These are phyloP conservation scores for Podocnemis expansa DNA, from an alignment of 2,113 vertebrate genomes.

Conservation along the genomic window DNA sequence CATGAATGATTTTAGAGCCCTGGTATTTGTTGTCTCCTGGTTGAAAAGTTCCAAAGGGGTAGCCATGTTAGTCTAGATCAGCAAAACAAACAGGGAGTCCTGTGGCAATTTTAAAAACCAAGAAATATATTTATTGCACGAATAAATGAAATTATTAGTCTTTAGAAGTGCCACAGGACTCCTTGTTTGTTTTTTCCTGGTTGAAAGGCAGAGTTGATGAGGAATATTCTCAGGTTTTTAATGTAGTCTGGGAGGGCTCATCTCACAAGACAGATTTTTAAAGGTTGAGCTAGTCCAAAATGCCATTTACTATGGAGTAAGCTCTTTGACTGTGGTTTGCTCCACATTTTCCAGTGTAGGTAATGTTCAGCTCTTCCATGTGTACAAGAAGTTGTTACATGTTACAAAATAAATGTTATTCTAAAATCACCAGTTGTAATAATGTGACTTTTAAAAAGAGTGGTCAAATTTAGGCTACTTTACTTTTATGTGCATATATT, in stretches of 20 bases:
- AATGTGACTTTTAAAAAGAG: too few species aligned
- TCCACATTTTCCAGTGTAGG: neutral
- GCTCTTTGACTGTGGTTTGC: neutral
- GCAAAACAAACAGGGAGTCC: too few species aligned
- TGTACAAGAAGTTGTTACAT: neutral
- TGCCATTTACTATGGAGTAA: neutral
- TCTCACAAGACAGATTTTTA: neutral
- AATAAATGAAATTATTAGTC: too few species aligned
- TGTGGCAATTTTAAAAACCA: too few species aligned
- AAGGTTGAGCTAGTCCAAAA: neutral
- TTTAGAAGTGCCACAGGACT: too few species aligned
- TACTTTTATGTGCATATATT: neutral
- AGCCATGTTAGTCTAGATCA: too few species aligned
- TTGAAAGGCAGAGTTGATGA: neutral
- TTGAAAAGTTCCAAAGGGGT: too few species aligned
- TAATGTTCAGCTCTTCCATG: neutral
- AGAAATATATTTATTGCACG: too few species aligned
- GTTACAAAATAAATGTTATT: neutral
- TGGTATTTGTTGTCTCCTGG: neutral
- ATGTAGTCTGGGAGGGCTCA: neutral
- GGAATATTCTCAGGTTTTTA: neutral
- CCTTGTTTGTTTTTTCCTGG: neutral
- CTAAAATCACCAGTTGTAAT: neutral
- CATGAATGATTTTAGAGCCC: neutral
- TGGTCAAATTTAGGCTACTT: neutral